phyloP scores from a whole-genome alignment of 2,797 vertebrate genomes.

The Enteromius thamalakanensis region DNA sequence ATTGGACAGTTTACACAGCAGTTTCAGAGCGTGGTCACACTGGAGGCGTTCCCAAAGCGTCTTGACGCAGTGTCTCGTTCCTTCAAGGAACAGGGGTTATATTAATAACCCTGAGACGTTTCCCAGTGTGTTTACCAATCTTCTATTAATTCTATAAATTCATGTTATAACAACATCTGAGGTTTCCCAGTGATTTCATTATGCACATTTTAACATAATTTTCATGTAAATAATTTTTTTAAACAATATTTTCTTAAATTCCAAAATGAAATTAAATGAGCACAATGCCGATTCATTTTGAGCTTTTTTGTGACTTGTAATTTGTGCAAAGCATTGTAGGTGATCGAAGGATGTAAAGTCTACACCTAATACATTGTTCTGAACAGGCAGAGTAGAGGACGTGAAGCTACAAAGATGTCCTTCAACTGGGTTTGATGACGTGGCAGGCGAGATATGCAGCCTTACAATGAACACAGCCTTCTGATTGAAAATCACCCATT shows the following conservation, averaged over 20 bases:
- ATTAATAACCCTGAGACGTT: too few relatives aligned
- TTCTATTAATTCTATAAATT: not conserved
- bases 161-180: not conserved
- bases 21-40: too few relatives aligned
- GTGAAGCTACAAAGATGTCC: not conserved
- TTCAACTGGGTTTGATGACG: not conserved
- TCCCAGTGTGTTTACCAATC: not conserved
- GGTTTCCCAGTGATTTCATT: not conserved
- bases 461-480: not conserved
- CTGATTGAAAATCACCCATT: not conserved
- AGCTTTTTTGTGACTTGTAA: not conserved
- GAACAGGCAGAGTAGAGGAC: not conserved
- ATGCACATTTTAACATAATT: not conserved
- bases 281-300: not conserved
- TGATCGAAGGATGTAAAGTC: not conserved
- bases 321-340: not conserved
- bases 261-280: not conserved
- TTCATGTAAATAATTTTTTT: not conserved
- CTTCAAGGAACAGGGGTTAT: too few relatives aligned
- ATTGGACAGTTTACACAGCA: too few relatives aligned
- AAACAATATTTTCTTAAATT: not conserved
- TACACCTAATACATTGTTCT: not conserved
- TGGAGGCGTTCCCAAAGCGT: too few relatives aligned
- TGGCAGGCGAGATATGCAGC: not conserved
- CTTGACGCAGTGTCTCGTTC: too few relatives aligned